These are phyloP conservation scores for Oxystoma pomonae DNA, from an alignment of 2,888 invertebrate genomes.

Conservation along the genomic window DNA sequence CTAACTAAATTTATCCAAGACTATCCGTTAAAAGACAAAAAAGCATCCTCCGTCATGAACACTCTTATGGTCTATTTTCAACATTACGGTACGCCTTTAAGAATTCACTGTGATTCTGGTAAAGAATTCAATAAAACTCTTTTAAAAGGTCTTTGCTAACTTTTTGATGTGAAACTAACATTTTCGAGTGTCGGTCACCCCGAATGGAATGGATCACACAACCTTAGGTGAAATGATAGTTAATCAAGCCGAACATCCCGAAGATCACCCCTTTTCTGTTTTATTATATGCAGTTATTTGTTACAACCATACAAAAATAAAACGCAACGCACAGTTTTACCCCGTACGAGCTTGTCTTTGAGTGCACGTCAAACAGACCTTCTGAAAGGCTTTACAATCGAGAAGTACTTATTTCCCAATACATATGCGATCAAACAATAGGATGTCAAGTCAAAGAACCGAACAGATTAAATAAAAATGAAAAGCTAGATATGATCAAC, in stretches of 20 bases:
- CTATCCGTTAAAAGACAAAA: constrained; percentile 12
- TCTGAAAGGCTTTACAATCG: constrained; percentile 21
- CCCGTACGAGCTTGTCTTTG: constrained; percentile 21
- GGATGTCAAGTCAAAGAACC: background rate
- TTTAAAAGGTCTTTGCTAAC: constrained; percentile 10
- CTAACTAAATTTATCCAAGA: constrained; percentile 10
- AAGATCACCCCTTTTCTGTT: too few relatives aligned
- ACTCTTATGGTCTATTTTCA: constrained; percentile 14
- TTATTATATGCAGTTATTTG: constrained; percentile 19
- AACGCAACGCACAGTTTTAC: constrained; percentile 17
- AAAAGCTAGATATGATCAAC: constrained; percentile 17
- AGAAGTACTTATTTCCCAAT: constrained; percentile 21
- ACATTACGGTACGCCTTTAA: constrained; percentile 14
- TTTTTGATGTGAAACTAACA: too few relatives aligned
- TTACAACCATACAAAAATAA: constrained; percentile 16
- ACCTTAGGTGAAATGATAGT: constrained; percentile 21
- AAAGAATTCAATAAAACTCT: constrained; percentile 18
- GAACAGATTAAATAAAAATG: constrained; percentile 21
- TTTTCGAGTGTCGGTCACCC: too few relatives aligned
- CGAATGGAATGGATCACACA: too few relatives aligned
- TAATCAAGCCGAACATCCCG: constrained; percentile 13
- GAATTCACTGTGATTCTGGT: constrained; percentile 16
- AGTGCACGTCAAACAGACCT: constrained; percentile 19
- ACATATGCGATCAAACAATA: constrained; percentile 8
- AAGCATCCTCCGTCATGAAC: constrained; percentile 8